A percentile compares a stretch with the other conserved stretches of the same genome.
phyloP scores from a whole-genome alignment of 2,888 invertebrate species.

The Nemapogon koenigi region DNA sequence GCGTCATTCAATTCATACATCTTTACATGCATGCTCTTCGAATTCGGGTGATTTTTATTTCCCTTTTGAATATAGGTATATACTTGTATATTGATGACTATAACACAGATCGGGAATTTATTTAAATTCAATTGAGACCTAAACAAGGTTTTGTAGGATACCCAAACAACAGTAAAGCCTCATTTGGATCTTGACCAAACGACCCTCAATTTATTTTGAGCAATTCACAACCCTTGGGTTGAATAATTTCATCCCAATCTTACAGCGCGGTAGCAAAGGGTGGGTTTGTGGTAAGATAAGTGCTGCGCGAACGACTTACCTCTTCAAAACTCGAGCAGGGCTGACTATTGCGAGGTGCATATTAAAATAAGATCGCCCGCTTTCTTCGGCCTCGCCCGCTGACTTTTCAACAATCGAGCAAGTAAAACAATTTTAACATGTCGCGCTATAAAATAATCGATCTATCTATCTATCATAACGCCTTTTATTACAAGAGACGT shows the following conservation, averaged over 20 bases:
- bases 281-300: slow-evolving; percentile 48
- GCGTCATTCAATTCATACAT: no score
- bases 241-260: slow-evolving; percentile 29
- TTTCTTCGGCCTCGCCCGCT: slow-evolving; percentile 32
- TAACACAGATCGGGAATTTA: no score
- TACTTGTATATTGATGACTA: neutral
- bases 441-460: no score
- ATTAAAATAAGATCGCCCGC: slow-evolving; percentile 40
- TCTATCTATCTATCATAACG: no score
- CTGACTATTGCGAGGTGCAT: slow-evolving; percentile 56
- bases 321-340: slow-evolving; percentile 43
- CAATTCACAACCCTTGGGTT: slow-evolving; percentile 26
- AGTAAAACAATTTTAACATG: no score
- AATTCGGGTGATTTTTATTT: no score
- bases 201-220: slow-evolving; percentile 12
- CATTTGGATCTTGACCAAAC: slow-evolving; percentile 2
- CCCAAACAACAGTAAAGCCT: no score
- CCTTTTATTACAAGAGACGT: no score
- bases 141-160: no score
- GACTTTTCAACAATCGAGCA: no score
- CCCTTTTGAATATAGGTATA: neutral
- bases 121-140: no score
- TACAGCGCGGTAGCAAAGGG: slow-evolving; percentile 26
- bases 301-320: slow-evolving; percentile 43
- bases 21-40: no score